Percentiles rank a stretch among this genome's conserved stretches.
phyloP scores from a whole-genome alignment of 2,888 invertebrate genomes.

The Operophtera brumata region DNA sequence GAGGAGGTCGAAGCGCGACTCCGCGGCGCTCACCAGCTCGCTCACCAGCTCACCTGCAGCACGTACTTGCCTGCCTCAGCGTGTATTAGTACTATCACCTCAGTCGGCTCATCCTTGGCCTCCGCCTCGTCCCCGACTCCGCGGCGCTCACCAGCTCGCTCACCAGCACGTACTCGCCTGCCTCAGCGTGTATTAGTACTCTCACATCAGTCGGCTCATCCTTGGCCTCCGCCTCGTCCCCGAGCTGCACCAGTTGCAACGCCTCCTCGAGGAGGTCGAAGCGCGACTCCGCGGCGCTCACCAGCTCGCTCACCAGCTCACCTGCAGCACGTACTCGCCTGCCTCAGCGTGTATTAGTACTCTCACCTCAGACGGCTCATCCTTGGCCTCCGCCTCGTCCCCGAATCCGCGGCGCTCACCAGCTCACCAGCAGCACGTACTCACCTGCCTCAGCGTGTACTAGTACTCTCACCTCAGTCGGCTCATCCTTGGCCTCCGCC shows the following conservation, averaged over 20 bases:
- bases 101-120: conserved; percentile 69
- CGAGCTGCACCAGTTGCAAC: conserved; percentile 86
- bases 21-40: conserved; percentile 79
- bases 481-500: conserved; percentile 76
- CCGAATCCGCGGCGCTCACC: conserved; percentile 82
- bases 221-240: conserved; percentile 79
- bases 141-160: conserved; percentile 78
- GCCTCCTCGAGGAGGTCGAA: conserved; percentile 87
- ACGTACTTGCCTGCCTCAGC: conserved; percentile 85
- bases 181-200: no score
- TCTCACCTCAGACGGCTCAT: conserved; percentile 66
- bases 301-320: conserved; percentile 74
- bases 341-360: no score
- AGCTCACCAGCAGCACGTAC: conserved; percentile 81
- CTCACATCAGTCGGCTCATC: conserved; percentile 66
- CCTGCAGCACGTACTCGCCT: conserved; percentile 84
- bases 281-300: conserved; percentile 79
- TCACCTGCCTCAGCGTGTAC: no score
- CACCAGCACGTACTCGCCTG: conserved; percentile 83
- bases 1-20: conserved; percentile 83
- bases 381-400: conserved; percentile 76
- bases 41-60: conserved; percentile 74
- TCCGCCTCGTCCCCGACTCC: conserved; percentile 81
- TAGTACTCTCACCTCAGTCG: conserved; percentile 59
- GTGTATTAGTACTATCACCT: no score